Percentiles rank a stretch among this genome's conserved stretches.
phyloP scores from a whole-genome alignment of 2,797 vertebrate genomes.

The Crenichthys baileyi region DNA sequence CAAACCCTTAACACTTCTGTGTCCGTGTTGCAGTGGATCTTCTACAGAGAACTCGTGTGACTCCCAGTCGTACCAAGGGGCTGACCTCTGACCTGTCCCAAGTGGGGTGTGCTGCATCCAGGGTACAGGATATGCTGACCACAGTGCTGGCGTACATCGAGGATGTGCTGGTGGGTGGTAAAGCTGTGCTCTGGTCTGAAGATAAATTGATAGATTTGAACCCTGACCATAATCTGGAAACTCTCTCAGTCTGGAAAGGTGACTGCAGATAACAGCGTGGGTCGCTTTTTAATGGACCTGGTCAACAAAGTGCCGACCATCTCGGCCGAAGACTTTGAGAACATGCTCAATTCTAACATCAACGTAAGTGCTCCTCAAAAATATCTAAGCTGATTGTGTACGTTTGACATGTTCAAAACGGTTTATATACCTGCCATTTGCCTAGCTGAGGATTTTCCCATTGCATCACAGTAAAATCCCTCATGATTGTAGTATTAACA shows the following conservation, averaged over 20 bases:
- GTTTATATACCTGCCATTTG: no score
- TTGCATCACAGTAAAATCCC: background rate
- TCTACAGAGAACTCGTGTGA: slow-evolving; percentile 90
- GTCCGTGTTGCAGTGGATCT: slow-evolving; percentile 85
- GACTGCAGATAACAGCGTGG: slow-evolving; percentile 94
- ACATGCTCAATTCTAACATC: slow-evolving; percentile 99
- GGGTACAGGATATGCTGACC: slow-evolving; percentile 91
- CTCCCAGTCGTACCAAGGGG: slow-evolving; percentile 88
- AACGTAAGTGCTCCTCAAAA: slow-evolving; percentile 84
- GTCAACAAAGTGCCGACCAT: slow-evolving; percentile 98
- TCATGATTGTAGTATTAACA: background rate
- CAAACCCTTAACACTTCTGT: background rate
- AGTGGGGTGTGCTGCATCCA: slow-evolving; percentile 87
- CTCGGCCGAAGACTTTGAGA: slow-evolving; percentile 94
- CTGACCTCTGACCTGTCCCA: slow-evolving; percentile 95
- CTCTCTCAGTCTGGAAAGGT: slow-evolving; percentile 91
- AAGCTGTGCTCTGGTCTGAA: no score
- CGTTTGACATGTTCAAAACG: background rate
- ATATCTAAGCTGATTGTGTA: background rate
- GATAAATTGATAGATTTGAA: background rate
- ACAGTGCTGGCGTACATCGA: slow-evolving; percentile 94
- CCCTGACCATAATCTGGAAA: background rate
- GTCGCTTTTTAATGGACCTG: slow-evolving; percentile 95
- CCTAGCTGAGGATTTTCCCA: background rate
- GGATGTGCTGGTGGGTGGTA: slow-evolving; percentile 90